Conservation (phyloP, 2,797 vertebrate genomes). For the Sebastolobus altivelis region DNA sequence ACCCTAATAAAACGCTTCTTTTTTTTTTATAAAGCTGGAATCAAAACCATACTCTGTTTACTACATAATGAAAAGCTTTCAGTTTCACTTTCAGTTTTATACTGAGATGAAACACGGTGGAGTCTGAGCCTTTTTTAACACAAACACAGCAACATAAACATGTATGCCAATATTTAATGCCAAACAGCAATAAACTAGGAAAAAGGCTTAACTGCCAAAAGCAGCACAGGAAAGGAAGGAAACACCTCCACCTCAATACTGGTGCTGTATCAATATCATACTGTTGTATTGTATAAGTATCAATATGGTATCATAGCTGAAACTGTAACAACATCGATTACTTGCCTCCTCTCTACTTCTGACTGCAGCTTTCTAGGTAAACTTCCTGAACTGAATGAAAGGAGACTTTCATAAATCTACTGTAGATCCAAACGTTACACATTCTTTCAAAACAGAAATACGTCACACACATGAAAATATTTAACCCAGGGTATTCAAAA, state of each 20-base stretch:
- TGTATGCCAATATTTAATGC: conserved; percentile 8
- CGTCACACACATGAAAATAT: not conserved
- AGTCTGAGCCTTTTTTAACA: conserved; percentile 4
- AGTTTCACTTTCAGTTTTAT: not conserved
- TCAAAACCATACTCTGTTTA: not conserved
- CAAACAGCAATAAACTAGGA: conserved; percentile 24
- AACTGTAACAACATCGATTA: not conserved
- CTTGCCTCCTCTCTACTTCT: not conserved
- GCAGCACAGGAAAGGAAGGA: not conserved
- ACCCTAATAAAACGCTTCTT: not conserved
- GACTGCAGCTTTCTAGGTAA: conserved; percentile 16
- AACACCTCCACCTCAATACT: not conserved
- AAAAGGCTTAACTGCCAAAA: conserved; percentile 1
- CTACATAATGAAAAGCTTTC: conserved; percentile 12
- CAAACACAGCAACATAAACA: conserved; percentile 9
- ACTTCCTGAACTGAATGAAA: not conserved
- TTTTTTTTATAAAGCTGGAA: not conserved
- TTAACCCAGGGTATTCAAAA: not conserved
- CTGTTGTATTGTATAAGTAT: not conserved
- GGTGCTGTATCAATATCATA: not conserved
- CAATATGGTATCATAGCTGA: not conserved
- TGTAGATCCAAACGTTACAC: not conserved
- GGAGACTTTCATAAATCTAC: not conserved
- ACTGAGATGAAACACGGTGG: not conserved
- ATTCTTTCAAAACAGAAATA: not conserved